Conservation (phyloP, 37 sponge, comb jelly and placozoan genomes). For the Diacarnus erythraeanus region DNA sequence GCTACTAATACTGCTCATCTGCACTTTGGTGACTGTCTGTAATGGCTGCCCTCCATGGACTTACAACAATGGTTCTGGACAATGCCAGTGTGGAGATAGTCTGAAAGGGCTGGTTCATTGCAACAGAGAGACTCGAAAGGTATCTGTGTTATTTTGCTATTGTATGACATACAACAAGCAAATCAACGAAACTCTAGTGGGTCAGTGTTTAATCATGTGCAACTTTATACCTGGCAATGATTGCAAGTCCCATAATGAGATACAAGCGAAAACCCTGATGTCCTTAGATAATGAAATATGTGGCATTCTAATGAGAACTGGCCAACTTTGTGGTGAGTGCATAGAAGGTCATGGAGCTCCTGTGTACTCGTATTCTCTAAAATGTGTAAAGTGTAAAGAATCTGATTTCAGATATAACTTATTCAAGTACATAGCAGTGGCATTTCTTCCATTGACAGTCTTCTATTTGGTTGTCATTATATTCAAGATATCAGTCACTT, state of each 20-base stretch:
- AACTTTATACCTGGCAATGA: background rate
- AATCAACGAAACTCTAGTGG: background rate
- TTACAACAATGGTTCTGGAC: background rate
- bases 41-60: background rate
- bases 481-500: background rate
- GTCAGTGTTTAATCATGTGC: background rate
- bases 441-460: conserved; percentile 21
- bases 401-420: background rate
- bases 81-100: background rate
- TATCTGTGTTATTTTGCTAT: background rate
- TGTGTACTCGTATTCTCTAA: conserved; percentile 8
- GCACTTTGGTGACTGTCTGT: background rate
- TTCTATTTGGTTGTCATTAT: background rate
- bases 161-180: background rate
- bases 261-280: background rate
- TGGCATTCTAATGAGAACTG: background rate
- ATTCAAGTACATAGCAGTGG: background rate
- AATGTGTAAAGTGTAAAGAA: conserved; percentile 6
- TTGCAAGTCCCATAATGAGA: background rate
- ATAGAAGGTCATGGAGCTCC: background rate
- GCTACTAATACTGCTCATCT: background rate
- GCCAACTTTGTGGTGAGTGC: conserved; percentile 11
- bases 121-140: background rate
- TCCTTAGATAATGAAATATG: background rate
- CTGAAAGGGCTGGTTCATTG: background rate